Base-by-base conservation (phyloP, 2,888 invertebrate genomes). In the Ennomos fuscantarius region DNA sequence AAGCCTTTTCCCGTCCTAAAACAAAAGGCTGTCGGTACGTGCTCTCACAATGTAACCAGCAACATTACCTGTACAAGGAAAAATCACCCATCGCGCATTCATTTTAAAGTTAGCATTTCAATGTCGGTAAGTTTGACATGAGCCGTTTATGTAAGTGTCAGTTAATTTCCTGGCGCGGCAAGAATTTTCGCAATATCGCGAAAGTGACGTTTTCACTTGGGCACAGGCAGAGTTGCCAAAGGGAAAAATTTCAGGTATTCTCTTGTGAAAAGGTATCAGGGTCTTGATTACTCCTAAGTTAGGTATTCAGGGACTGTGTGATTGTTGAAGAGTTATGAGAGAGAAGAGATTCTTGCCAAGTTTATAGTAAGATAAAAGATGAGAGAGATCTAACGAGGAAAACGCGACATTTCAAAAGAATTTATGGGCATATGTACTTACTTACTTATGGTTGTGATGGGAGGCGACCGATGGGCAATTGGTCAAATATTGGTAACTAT, bases 111-210 rank as follows among this genome's bases (percentile, higher is more conserved):
- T 62, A 44, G 69, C 60, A 68, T 70, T 75, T n/a, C 41, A 45
- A 35, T 46, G 36, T 41, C 62, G 40, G 47, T 42, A 31, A 11
- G 9, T 9, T 49, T 55, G 61, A 63, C 51, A 65, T 71, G 50
- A 47, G 68, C 50, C 63, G 55, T 66, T 72, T 61, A 32, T 40
- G 39, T 41, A 35, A 55, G 41, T 60, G 65, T 50, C 68, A 60
- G 73, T 70, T 80, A 76, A 81, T 81, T 79, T 75, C 66, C 63
- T 62, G 57, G 58, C 57, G 60, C 61, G 72, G 63, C 61, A 64
- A 66, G 71, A 76, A 76, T 74, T 63, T 76, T 73, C 62, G 74
- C 70, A 76, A 81, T 81, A 74, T 70, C 41, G 51, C 55, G 63
- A 43, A 65, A 69, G 69, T 66, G 69, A 66, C 60, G 72, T 74